Percentiles rank a stretch among this genome's conserved stretches.
These are phyloP conservation scores for Erpobdella octoculata DNA, from an alignment of 2,888 invertebrate genomes.

Conservation along the genomic window DNA sequence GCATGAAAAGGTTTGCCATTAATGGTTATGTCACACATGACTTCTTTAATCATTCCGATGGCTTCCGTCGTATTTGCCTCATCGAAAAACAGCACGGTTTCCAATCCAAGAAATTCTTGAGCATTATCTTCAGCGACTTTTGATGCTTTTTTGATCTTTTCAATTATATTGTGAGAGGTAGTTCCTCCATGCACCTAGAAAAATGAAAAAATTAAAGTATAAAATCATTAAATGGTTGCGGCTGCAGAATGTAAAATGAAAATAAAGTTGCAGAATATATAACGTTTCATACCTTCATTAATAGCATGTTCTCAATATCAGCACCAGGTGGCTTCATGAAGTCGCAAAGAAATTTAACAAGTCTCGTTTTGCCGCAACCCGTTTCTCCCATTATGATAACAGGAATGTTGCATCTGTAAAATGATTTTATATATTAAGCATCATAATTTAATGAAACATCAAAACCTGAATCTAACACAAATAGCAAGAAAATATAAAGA, in stretches of 20 bases:
- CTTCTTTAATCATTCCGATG: conserved; percentile 48
- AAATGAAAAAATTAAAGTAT: background rate
- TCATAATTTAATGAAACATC: background rate
- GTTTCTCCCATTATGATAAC: conserved; percentile 51
- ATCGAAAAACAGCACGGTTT: conserved; percentile 48
- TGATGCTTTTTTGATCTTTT: conserved; percentile 42
- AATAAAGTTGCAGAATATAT: background rate
- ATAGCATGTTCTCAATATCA: conserved; percentile 38
- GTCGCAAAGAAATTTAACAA: conserved; percentile 47
- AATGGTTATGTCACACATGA: conserved; percentile 47
- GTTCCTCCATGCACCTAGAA: conserved; percentile 47
- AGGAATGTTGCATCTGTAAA: conserved; percentile 46
- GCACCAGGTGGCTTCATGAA: conserved; percentile 42
- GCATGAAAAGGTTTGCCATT: conserved; percentile 41
- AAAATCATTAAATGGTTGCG: too few relatives aligned
- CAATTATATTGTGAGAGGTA: conserved; percentile 42
- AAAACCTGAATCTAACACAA: background rate
- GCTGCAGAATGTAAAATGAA: background rate
- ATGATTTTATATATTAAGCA: too few relatives aligned
- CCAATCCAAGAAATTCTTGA: conserved; percentile 29
- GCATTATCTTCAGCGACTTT: conserved; percentile 40
- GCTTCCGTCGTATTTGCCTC: conserved; percentile 48
- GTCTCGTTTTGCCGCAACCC: conserved; percentile 49
- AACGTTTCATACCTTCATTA: conserved; percentile 40
- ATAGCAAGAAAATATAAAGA: conserved; percentile 38